A percentile compares a stretch with the other conserved stretches of the same genome.
Conservation (phyloP, 2,797 vertebrate genomes). For the Vireo griseus region DNA sequence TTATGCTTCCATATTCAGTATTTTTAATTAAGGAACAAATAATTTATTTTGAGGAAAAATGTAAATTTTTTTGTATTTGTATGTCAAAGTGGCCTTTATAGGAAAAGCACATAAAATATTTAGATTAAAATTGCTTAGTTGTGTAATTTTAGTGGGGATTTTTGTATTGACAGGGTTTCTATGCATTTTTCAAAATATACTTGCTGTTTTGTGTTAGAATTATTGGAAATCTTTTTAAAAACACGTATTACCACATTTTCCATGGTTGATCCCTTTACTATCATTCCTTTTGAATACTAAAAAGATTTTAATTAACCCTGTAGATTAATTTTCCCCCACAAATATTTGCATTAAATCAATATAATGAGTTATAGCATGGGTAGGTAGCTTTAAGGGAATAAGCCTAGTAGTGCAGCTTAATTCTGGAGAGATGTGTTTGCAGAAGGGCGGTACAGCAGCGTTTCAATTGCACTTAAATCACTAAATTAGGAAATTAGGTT, state of each 20-base stretch:
- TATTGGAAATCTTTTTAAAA: constrained; percentile 46
- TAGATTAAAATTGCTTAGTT: constrained; percentile 51
- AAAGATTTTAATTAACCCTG: constrained; percentile 35
- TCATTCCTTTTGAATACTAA: constrained; percentile 48
- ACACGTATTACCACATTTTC: constrained; percentile 13
- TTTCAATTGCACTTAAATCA: constrained; percentile 15
- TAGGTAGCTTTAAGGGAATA: constrained; percentile 37
- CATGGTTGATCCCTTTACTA: constrained; percentile 33
- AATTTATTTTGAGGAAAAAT: constrained; percentile 56
- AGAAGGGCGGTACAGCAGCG: neutral
- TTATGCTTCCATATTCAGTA: constrained; percentile 28
- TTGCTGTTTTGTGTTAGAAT: constrained; percentile 56
- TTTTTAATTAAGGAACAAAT: constrained; percentile 52
- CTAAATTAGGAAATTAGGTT: neutral
- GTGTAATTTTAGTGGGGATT: constrained; percentile 58
- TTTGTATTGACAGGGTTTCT: constrained; percentile 64
- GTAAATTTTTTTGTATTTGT: constrained; percentile 58
- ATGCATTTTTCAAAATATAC: constrained; percentile 61
- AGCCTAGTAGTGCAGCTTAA: neutral
- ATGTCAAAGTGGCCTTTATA: constrained; percentile 69
- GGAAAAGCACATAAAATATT: constrained; percentile 65
- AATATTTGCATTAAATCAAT: constrained; percentile 1
- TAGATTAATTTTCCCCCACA: constrained; percentile 38
- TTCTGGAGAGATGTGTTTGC: neutral
- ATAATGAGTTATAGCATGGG: constrained; percentile 17